Conservation (phyloP, 2,113 vertebrate genomes). For the Oreotrochilus melanogaster region DNA sequence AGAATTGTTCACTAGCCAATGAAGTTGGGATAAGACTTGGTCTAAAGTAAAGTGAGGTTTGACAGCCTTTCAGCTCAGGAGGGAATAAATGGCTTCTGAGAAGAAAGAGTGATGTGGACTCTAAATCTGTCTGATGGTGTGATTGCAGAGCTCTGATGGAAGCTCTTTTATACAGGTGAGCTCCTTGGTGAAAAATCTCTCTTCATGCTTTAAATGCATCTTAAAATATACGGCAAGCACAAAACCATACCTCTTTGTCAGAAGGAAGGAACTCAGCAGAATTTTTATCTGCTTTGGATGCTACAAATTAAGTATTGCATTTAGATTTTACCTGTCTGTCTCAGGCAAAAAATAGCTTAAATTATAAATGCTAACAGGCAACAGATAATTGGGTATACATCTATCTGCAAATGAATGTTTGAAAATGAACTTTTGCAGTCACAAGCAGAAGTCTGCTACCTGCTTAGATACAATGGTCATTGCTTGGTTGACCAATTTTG, state of each 20-base stretch:
- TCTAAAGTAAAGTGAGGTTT: constrained; percentile 26
- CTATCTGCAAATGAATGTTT: neutral
- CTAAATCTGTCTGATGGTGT: constrained; percentile 48
- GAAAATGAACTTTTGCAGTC: neutral
- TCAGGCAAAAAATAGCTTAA: neutral
- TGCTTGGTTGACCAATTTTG: neutral
- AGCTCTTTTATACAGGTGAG: constrained; percentile 31
- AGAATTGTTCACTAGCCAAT: neutral
- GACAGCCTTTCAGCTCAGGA: constrained; percentile 42
- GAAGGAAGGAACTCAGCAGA: neutral
- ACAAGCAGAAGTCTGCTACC: neutral
- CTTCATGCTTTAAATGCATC: neutral
- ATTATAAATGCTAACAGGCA: neutral
- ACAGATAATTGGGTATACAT: neutral
- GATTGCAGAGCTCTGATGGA: constrained; percentile 44
- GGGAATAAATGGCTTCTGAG: constrained; percentile 41
- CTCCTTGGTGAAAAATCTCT: constrained; percentile 21
- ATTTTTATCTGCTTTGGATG: neutral
- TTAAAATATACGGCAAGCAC: neutral
- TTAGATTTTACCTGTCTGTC: neutral
- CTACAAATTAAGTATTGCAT: neutral
- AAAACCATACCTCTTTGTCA: constrained; percentile 21
- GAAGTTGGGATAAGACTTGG: neutral
- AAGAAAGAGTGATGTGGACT: constrained; percentile 2
- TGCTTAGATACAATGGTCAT: neutral